These are phyloP conservation scores for Keiferia lycopersicella DNA, from an alignment of 2,888 invertebrate species.

Conservation along the genomic window DNA sequence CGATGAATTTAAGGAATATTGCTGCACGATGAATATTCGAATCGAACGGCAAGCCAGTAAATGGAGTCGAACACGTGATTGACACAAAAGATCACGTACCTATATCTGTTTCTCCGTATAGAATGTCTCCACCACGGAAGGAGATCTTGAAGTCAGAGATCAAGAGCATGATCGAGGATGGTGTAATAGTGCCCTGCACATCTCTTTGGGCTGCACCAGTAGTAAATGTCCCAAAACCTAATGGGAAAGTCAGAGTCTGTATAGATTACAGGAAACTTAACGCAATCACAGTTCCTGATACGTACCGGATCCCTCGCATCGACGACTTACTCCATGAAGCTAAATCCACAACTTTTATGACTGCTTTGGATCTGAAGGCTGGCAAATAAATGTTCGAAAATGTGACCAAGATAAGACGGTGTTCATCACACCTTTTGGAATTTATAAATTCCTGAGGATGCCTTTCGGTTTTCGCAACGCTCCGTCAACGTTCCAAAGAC, in stretches of 20 bases:
- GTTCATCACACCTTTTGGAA: constrained; percentile 49
- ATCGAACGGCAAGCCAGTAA: constrained; percentile 24
- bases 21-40: constrained; percentile 24
- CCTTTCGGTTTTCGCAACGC: constrained; percentile 45
- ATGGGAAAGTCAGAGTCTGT: constrained; percentile 18
- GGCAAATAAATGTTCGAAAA: constrained; percentile 39
- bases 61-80: neutral
- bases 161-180: constrained; percentile 22
- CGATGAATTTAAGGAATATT: constrained; percentile 16
- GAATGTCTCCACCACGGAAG: constrained; percentile 14
- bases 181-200: constrained; percentile 12
- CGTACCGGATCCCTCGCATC: constrained; percentile 30
- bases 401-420: constrained; percentile 44
- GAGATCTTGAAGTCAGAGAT: constrained; percentile 20
- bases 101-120: constrained; percentile 22
- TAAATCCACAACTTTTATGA: constrained; percentile 45
- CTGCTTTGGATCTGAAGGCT: constrained; percentile 53
- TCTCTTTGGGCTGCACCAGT: constrained; percentile 17
- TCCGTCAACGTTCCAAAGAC: constrained; percentile 40
- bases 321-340: constrained; percentile 41
- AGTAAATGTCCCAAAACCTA: constrained; percentile 39
- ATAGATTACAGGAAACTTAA: constrained; percentile 15
- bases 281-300: constrained; percentile 36
- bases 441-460: constrained; percentile 47
- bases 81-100: constrained; percentile 13